Conservation (phyloP, 2,113 vertebrate genomes). For the Sakesphorus luctuosus region DNA sequence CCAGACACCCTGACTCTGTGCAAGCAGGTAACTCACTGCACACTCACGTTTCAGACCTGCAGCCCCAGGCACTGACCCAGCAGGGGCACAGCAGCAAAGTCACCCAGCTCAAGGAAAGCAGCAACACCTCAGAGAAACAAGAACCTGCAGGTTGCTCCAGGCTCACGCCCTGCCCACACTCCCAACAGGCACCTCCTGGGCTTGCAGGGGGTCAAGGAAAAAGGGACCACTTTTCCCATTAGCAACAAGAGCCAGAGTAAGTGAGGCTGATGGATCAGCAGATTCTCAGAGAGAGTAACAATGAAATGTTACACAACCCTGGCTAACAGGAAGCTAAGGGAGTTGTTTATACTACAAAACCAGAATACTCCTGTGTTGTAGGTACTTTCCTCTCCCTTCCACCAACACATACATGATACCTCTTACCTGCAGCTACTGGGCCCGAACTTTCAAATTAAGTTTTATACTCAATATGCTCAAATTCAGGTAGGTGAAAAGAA, state of each 20-base stretch:
- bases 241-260: neutral
- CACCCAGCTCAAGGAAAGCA: neutral
- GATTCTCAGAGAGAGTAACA: neutral
- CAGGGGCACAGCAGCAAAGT: accelerated
- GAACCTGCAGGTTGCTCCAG: neutral
- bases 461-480: neutral
- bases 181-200: neutral
- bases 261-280: neutral
- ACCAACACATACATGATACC: neutral
- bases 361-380: neutral
- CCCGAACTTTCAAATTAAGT: neutral
- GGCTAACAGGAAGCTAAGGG: neutral
- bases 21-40: neutral
- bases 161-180: neutral
- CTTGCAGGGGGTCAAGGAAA: neutral
- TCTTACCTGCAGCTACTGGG: neutral
- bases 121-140: neutral
- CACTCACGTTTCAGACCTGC: accelerated
- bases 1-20: neutral
- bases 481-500: neutral
- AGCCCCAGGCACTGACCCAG: neutral
- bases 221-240: neutral
- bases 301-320: accelerated
- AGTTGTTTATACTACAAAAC: neutral
- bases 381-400: neutral